A percentile compares a stretch with the other conserved stretches of the same genome.
These are phyloP conservation scores for Brachionus angularis DNA, from an alignment of 1,140 invertebrate genomes.

Conservation along the genomic window DNA sequence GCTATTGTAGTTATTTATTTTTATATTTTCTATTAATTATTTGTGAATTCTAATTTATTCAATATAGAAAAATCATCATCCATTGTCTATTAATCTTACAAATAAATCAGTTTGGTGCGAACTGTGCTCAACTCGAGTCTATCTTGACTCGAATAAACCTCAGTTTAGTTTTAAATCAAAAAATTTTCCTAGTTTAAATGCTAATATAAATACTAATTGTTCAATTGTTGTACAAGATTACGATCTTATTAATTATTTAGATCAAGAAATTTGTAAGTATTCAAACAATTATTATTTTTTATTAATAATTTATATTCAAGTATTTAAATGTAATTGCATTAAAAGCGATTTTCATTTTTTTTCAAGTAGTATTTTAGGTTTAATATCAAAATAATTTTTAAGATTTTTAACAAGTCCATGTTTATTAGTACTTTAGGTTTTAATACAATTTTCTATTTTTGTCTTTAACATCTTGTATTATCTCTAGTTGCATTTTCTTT, in stretches of 20 bases:
- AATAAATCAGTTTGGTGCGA: slow-evolving; percentile 43
- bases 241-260: slow-evolving; percentile 15
- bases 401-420: too few relatives aligned
- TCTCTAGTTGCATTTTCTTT: too few relatives aligned
- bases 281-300: neutral
- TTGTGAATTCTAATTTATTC: neutral
- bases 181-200: neutral
- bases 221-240: neutral
- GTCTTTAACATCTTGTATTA: too few relatives aligned
- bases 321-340: too few relatives aligned
- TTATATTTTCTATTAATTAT: neutral
- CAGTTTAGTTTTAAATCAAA: neutral
- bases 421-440: too few relatives aligned
- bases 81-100: slow-evolving; percentile 38
- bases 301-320: neutral
- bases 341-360: too few relatives aligned
- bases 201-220: neutral
- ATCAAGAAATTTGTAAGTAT: slow-evolving; percentile 31
- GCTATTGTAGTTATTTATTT: neutral
- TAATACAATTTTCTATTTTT: too few relatives aligned
- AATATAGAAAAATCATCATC: slow-evolving; percentile 35
- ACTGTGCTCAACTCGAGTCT: neutral
- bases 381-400: too few relatives aligned
- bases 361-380: too few relatives aligned
- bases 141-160: slow-evolving; percentile 19